Conservation (phyloP, 2,888 invertebrate genomes). For the Zaprionus lineosus region DNA sequence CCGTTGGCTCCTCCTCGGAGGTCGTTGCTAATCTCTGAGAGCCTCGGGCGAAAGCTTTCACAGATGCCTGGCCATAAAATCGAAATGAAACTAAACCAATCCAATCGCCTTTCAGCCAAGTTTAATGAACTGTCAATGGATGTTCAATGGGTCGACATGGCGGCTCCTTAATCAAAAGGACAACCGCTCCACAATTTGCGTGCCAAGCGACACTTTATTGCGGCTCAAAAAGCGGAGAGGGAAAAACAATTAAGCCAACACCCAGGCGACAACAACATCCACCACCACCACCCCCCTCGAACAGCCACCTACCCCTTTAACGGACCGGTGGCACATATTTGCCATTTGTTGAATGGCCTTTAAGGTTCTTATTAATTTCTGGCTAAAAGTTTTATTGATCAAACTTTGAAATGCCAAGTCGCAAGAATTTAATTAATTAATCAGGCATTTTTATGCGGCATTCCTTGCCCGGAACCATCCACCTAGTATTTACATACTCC, state of each 20-base stretch:
- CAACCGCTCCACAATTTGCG: slow-evolving; percentile 45
- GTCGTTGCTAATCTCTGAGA: slow-evolving; percentile 1
- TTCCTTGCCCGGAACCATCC: slow-evolving; percentile 9
- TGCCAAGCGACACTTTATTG: slow-evolving; percentile 70
- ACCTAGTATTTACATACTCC: slow-evolving; percentile 40
- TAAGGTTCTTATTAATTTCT: slow-evolving; percentile 57
- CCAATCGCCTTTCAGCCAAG: slow-evolving; percentile 33
- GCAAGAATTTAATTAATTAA: slow-evolving; percentile 67
- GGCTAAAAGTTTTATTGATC: slow-evolving; percentile 73
- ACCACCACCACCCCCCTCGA: slow-evolving; percentile 2
- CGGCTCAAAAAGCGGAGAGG: slow-evolving; percentile 31
- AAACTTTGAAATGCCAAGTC: slow-evolving; percentile 69
- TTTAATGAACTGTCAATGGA: slow-evolving; percentile 50
- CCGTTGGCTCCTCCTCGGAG: neutral
- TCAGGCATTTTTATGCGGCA: slow-evolving; percentile 44
- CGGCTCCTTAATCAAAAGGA: slow-evolving; percentile 28
- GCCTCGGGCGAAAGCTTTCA: slow-evolving; percentile 48
- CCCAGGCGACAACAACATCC: slow-evolving; percentile 22
- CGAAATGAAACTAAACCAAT: slow-evolving; percentile 56
- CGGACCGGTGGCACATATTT: neutral
- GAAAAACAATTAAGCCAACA: slow-evolving; percentile 66
- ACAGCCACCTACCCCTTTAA: neutral
- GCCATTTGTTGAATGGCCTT: slow-evolving; percentile 17
- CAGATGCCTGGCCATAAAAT: slow-evolving; percentile 35
- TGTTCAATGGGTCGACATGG: slow-evolving; percentile 33